phyloP scores from a whole-genome alignment of 2,888 invertebrate species.

The Apotomis betuletana region DNA sequence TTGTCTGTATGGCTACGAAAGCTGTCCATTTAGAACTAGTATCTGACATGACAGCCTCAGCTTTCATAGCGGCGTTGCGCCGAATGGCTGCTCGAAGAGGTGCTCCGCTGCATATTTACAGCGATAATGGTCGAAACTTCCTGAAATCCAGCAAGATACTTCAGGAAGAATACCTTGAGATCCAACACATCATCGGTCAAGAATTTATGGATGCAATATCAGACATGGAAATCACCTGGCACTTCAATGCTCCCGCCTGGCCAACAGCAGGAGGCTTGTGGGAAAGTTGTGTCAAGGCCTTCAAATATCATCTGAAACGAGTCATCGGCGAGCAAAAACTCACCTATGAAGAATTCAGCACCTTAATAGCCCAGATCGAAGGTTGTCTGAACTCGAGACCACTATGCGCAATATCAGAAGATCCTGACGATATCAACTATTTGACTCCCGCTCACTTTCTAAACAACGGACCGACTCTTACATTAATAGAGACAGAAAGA shows the following conservation, averaged over 20 bases:
- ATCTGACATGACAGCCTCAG: slow-evolving; percentile 34
- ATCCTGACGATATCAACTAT: slow-evolving; percentile 45
- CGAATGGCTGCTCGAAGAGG: slow-evolving; percentile 43
- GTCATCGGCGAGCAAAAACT: slow-evolving; percentile 36
- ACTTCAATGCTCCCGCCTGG: slow-evolving; percentile 10
- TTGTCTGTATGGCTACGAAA: slow-evolving; percentile 21
- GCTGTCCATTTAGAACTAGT: slow-evolving; percentile 42
- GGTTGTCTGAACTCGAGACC: slow-evolving; percentile 48
- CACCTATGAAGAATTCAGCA: slow-evolving; percentile 41
- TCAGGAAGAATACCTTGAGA: no score
- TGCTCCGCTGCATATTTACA: slow-evolving; percentile 41
- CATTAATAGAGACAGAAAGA: slow-evolving; percentile 43
- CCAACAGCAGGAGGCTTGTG: slow-evolving; percentile 35
- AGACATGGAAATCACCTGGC: no score
- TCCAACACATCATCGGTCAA: no score
- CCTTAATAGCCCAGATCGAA: slow-evolving; percentile 47
- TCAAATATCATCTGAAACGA: slow-evolving; percentile 37
- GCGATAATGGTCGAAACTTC: slow-evolving; percentile 14
- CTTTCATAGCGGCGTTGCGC: slow-evolving; percentile 44
- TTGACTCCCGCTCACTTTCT: slow-evolving; percentile 49
- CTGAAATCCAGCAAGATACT: slow-evolving; percentile 29
- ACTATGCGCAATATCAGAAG: slow-evolving; percentile 45
- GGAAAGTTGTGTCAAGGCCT: slow-evolving; percentile 33
- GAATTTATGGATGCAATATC: no score
- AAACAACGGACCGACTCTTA: slow-evolving; percentile 43